Percentiles rank a stretch among this genome's conserved stretches.
Evolutionary conservation across 2,113 vertebrate species (phyloP).

Genomic region (Eulemur macaco): DNA sequence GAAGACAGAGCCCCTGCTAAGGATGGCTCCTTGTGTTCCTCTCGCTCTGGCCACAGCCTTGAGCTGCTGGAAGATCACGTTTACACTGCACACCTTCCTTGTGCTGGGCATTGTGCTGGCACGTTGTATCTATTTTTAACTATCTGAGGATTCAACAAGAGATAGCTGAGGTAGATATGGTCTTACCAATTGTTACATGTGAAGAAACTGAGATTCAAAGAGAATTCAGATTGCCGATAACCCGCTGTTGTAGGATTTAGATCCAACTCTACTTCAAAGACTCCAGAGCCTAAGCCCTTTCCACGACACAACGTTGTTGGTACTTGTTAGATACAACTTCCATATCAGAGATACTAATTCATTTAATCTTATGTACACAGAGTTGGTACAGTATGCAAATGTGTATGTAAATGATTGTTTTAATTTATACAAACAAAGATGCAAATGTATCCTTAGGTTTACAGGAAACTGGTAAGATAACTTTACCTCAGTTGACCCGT

Average conservation of each 20-base stretch:
- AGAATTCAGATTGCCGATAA: background rate
- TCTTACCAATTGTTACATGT: background rate
- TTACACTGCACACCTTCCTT: background rate
- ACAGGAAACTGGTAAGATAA: conserved; percentile 66
- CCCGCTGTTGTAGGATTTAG: background rate
- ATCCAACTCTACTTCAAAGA: background rate
- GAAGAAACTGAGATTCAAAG: background rate
- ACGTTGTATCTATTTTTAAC: background rate
- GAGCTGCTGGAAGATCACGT: background rate
- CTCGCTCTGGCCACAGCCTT: background rate
- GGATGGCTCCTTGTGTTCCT: background rate
- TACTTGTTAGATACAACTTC: conserved; percentile 35
- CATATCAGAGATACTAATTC: conserved; percentile 63
- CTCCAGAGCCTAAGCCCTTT: background rate
- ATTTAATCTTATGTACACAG: conserved; percentile 72
- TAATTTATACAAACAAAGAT: conserved; percentile 76
- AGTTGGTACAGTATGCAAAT: conserved; percentile 70
- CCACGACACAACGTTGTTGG: background rate
- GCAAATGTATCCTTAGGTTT: conserved; percentile 69
- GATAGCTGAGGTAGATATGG: background rate
- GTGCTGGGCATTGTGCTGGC: too few species aligned
- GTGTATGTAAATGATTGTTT: conserved; percentile 71
- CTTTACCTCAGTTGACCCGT: conserved; percentile 71
- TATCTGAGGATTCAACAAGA: background rate
- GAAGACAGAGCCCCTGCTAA: background rate